These are phyloP conservation scores for Neopelma chrysocephalum DNA, from an alignment of 2,797 vertebrate species.

Conservation along the genomic window DNA sequence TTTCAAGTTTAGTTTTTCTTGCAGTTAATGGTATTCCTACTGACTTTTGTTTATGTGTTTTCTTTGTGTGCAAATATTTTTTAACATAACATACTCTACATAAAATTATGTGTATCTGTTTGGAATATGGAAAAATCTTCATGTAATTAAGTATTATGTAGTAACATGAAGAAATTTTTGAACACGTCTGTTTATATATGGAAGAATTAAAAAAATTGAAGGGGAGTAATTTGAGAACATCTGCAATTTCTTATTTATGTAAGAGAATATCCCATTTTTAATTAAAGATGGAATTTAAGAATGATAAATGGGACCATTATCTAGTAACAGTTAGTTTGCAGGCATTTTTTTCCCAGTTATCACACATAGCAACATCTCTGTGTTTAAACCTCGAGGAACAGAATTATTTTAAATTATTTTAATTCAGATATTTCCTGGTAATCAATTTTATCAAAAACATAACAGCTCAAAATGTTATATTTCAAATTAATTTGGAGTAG, in stretches of 20 bases:
- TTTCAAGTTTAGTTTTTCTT: background rate
- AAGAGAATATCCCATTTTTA: conserved; percentile 48
- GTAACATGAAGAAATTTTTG: background rate
- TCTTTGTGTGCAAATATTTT: background rate
- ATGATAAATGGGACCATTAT: conserved; percentile 46
- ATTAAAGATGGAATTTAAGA: conserved; percentile 61
- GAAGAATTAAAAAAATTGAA: background rate
- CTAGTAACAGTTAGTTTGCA: conserved; percentile 30
- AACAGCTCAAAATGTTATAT: conserved; percentile 10
- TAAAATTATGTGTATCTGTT: background rate
- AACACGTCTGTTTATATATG: background rate
- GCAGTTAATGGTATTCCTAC: background rate
- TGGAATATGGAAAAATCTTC: background rate
- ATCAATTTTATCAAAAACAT: conserved; percentile 65
- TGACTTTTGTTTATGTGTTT: background rate
- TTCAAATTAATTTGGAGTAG: conserved; percentile 22
- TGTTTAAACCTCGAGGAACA: conserved; percentile 53
- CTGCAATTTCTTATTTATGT: conserved; percentile 40
- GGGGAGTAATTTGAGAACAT: conserved; percentile 13
- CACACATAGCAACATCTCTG: conserved; percentile 3
- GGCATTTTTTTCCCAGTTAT: conserved; percentile 38
- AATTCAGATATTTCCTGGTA: conserved; percentile 49
- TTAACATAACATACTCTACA: background rate
- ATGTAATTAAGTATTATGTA: background rate
- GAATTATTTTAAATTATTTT: conserved; percentile 58